These are phyloP conservation scores for Leptinotarsa rubiginosa DNA, from an alignment of 2,888 invertebrate genomes.

Conservation along the genomic window DNA sequence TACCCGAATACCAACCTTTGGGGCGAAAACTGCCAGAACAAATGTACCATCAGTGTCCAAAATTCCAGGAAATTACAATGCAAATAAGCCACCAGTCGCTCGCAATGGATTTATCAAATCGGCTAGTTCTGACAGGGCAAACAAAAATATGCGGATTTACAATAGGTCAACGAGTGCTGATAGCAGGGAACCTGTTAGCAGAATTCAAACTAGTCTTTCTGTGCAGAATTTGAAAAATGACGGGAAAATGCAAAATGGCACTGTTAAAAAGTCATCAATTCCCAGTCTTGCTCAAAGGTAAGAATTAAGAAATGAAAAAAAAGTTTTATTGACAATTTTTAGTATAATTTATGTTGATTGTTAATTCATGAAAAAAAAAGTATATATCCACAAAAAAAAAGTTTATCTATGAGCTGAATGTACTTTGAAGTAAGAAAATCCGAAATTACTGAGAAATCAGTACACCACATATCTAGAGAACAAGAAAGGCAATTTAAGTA, in stretches of 20 bases:
- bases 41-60: conserved; percentile 60
- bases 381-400: no score
- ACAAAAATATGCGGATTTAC: conserved; percentile 52
- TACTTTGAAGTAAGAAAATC: no score
- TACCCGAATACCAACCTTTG: conserved; percentile 50
- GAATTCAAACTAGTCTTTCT: conserved; percentile 69
- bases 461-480: no score
- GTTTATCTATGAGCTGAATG: no score
- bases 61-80: conserved; percentile 58
- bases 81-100: conserved; percentile 56
- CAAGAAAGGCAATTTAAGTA: no score
- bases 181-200: conserved; percentile 57
- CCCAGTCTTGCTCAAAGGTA: conserved; percentile 57
- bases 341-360: not conserved
- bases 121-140: conserved; percentile 57
- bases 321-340: not conserved
- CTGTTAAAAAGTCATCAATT: conserved; percentile 58
- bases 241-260: conserved; percentile 46
- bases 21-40: conserved; percentile 55
- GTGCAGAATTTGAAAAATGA: conserved; percentile 71
- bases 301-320: not conserved
- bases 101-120: conserved; percentile 54
- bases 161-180: conserved; percentile 65
- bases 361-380: not conserved
- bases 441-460: no score